Percentiles rank a stretch among this genome's conserved stretches.
These are phyloP conservation scores for Agelas oroides DNA, from an alignment of 37 sponge, comb jelly and placozoan genomes.

Conservation along the genomic window DNA sequence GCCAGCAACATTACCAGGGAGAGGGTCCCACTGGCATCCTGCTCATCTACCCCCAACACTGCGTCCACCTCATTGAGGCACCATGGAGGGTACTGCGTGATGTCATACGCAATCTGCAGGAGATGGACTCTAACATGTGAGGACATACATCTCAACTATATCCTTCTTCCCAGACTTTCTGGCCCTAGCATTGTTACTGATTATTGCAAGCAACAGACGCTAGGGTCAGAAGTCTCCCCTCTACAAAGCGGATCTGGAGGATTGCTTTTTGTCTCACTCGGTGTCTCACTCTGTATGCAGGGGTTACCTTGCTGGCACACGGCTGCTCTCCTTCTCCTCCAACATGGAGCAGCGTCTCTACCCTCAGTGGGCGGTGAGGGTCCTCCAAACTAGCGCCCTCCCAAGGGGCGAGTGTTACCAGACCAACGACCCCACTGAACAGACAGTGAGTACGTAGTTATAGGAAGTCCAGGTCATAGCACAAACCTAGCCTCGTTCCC, in stretches of 20 bases:
- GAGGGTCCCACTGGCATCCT: constrained; percentile 83
- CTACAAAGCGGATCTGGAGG: background rate
- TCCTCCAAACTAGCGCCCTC: constrained; percentile 55
- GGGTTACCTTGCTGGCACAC: constrained; percentile 28
- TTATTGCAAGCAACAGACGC: no score
- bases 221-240: constrained; percentile 12
- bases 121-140: constrained; percentile 23
- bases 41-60: constrained; percentile 81
- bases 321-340: constrained; percentile 54
- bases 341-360: constrained; percentile 53
- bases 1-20: constrained; percentile 73
- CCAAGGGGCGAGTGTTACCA: constrained; percentile 62
- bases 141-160: background rate
- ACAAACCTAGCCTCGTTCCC: background rate
- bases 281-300: constrained; percentile 20
- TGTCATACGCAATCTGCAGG: constrained; percentile 35
- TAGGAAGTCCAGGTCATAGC: background rate
- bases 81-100: constrained; percentile 52
- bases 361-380: constrained; percentile 63
- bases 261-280: no score
- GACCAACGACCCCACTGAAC: constrained; percentile 56
- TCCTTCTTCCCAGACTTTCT: background rate
- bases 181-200: background rate
- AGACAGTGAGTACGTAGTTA: constrained; percentile 58
- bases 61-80: constrained; percentile 72